Conservation (phyloP, 2,888 invertebrate genomes). For the Fabriciana adippe region DNA sequence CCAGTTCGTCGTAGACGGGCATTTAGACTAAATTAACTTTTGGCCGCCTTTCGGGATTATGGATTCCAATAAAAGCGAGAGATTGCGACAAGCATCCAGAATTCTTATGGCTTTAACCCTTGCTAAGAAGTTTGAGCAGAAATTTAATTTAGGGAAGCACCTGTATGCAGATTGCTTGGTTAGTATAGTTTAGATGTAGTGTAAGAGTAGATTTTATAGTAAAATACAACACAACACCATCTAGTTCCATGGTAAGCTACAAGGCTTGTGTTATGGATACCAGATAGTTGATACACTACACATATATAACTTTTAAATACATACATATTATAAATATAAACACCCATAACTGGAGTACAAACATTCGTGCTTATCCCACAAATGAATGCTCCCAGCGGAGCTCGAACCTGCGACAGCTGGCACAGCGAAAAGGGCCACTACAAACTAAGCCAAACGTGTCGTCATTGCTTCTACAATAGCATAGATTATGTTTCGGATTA, state of each 20-base stretch:
- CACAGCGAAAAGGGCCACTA: no score
- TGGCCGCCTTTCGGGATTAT: conserved; percentile 41
- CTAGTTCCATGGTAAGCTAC: no score
- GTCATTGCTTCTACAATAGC: not conserved
- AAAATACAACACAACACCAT: not conserved
- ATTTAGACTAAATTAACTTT: conserved; percentile 66
- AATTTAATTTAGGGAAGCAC: conserved; percentile 35
- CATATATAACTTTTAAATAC: no score
- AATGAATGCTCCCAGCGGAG: no score
- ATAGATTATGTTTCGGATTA: not conserved
- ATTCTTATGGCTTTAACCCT: conserved; percentile 37
- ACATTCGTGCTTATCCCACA: no score
- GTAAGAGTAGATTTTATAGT: not conserved
- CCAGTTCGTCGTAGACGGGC: conserved; percentile 47
- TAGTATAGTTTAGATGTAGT: not conserved
- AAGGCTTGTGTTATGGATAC: no score
- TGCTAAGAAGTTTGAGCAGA: conserved; percentile 22
- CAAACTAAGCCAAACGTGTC: no score
- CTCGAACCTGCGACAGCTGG: no score
- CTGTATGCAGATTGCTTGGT: conserved; percentile 16
- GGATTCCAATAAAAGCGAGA: conserved; percentile 39
- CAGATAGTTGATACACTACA: no score
- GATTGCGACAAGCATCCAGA: conserved; percentile 37
- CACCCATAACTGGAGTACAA: no score
- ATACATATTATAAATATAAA: no score